These are phyloP conservation scores for Amazona finschi DNA, from an alignment of 2,797 vertebrate genomes.

Conservation along the genomic window DNA sequence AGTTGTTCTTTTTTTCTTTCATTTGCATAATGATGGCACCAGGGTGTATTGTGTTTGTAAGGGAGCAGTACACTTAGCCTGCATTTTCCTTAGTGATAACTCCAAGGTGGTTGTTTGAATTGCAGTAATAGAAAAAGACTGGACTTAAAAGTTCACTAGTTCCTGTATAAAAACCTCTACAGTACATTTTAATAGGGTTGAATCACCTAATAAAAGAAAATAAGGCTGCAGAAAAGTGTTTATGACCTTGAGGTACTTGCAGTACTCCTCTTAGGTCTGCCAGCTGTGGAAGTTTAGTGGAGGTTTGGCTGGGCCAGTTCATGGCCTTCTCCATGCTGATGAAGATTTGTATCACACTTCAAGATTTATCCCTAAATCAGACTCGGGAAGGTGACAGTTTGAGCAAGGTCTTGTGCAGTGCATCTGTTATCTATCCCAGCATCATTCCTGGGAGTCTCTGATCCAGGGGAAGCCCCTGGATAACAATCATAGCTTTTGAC, in stretches of 20 bases:
- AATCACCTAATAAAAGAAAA: background rate
- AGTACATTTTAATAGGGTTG: background rate
- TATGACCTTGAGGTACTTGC: background rate
- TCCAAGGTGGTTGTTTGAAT: background rate
- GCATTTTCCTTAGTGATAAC: background rate
- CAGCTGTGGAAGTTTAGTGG: background rate
- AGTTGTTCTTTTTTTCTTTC: background rate
- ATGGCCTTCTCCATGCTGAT: background rate
- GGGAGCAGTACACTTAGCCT: background rate
- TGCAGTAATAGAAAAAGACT: background rate
- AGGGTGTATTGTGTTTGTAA: background rate
- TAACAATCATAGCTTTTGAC: rapidly evolving
- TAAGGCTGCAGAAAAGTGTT: background rate
- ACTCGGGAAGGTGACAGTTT: background rate
- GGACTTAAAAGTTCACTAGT: background rate
- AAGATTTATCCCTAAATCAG: background rate
- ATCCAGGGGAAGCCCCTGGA: background rate
- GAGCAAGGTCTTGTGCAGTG: background rate
- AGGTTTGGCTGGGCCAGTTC: background rate
- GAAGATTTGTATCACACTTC: background rate
- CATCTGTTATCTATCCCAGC: background rate
- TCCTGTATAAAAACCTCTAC: background rate
- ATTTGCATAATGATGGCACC: background rate
- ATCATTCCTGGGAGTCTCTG: background rate
- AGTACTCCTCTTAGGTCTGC: background rate